Conservation (phyloP, 2,113 vertebrate species). For the Ceyx melanurus region DNA sequence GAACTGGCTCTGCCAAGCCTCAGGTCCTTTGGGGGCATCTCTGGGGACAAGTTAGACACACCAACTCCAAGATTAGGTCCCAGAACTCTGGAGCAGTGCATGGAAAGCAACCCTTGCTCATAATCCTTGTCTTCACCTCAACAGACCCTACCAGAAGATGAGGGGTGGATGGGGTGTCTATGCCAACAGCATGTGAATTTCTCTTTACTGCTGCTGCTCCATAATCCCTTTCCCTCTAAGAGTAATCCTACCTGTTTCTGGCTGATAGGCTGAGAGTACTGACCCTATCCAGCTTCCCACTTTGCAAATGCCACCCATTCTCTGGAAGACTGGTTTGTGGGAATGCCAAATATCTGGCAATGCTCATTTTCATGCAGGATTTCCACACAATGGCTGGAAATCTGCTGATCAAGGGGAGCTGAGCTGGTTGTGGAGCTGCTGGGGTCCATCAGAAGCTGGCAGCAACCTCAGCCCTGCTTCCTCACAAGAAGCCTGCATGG, state of each 20-base stretch:
- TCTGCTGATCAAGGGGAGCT: not conserved
- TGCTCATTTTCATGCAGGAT: not conserved
- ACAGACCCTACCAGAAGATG: not conserved
- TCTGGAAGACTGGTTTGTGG: not conserved
- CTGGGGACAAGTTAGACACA: accelerated
- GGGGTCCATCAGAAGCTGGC: not conserved
- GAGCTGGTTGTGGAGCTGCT: not conserved
- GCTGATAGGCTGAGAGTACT: not conserved
- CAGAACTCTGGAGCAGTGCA: not conserved
- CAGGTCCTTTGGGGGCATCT: not conserved
- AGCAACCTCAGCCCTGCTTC: not conserved
- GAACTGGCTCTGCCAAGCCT: not conserved
- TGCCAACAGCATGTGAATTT: not conserved
- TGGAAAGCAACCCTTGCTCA: not conserved
- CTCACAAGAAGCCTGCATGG: not conserved
- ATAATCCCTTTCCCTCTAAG: not conserved
- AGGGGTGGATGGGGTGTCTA: not conserved
- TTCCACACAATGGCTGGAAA: not conserved
- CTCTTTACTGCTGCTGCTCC: not conserved
- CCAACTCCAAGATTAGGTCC: not conserved
- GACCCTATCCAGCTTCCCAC: not conserved
- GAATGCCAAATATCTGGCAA: not conserved
- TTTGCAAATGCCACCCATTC: not conserved
- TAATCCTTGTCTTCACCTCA: not conserved
- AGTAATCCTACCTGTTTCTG: not conserved